phyloP scores from a whole-genome alignment of 2,888 invertebrate species.

The Elegia similella region DNA sequence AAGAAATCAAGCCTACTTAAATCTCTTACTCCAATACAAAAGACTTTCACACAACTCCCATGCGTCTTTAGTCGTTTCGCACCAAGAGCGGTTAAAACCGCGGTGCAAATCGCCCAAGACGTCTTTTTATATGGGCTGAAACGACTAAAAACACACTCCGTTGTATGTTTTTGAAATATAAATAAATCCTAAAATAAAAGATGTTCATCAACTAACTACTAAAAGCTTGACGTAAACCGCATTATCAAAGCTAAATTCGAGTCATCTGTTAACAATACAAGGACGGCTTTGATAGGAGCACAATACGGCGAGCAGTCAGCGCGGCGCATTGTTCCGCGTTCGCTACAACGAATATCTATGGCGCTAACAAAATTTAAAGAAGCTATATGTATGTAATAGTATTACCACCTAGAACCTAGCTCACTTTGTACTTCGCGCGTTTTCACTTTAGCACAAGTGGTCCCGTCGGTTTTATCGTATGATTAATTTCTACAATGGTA shows the following conservation, averaged over 20 bases:
- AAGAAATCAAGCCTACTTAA: too few relatives aligned
- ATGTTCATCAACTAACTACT: neutral
- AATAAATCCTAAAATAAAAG: slow-evolving; percentile 1
- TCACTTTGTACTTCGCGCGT: slow-evolving; percentile 67
- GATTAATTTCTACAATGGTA: too few relatives aligned
- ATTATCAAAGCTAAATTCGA: slow-evolving; percentile 32
- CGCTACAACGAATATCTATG: slow-evolving; percentile 71
- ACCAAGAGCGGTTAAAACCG: too few relatives aligned
- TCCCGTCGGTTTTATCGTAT: too few relatives aligned
- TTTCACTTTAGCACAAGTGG: too few relatives aligned
- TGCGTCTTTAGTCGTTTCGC: too few relatives aligned
- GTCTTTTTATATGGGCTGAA: too few relatives aligned
- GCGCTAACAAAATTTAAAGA: slow-evolving; percentile 76
- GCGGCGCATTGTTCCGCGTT: slow-evolving; percentile 57
- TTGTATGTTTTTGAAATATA: too few relatives aligned
- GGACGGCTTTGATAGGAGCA: slow-evolving; percentile 53
- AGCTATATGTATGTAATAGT: slow-evolving; percentile 79
- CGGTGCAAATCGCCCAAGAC: too few relatives aligned
- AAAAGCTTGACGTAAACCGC: slow-evolving; percentile 6
- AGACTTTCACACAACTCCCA: too few relatives aligned
- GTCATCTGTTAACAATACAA: slow-evolving; percentile 48
- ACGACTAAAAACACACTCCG: too few relatives aligned
- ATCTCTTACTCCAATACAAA: too few relatives aligned
- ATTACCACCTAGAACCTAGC: slow-evolving; percentile 53
- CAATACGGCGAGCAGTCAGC: slow-evolving; percentile 49